These are phyloP conservation scores for Malachius bipustulatus DNA, from an alignment of 2,888 invertebrate species.

Conservation along the genomic window DNA sequence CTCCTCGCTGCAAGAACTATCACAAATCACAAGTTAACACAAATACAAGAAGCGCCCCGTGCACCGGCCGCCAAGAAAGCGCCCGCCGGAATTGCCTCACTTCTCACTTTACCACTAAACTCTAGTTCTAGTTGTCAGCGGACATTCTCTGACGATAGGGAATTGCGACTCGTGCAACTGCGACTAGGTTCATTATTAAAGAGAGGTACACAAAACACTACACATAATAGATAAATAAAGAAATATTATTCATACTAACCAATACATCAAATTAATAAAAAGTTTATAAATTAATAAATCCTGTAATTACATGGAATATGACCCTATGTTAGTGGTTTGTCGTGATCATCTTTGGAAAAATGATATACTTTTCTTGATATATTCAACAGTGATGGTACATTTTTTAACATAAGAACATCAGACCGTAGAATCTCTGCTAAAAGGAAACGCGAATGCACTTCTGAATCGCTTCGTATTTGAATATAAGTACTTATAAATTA, in stretches of 20 bases:
- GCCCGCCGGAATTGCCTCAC: no score
- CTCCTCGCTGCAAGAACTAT: constrained; percentile 19
- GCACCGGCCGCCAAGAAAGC: no score
- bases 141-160: no score
- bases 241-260: constrained; percentile 23
- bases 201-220: constrained; percentile 37
- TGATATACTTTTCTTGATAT: constrained; percentile 25
- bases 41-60: no score
- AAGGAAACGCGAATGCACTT: constrained; percentile 38
- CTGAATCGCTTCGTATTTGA: constrained; percentile 39
- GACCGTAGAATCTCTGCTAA: constrained; percentile 32
- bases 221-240: constrained; percentile 32
- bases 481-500: constrained; percentile 37
- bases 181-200: constrained; percentile 32
- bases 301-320: constrained; percentile 17
- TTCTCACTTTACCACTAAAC: no score
- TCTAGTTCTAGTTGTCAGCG: no score
- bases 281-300: constrained; percentile 22
- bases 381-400: constrained; percentile 31
- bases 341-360: constrained; percentile 27
- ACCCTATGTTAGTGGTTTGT: constrained; percentile 23
- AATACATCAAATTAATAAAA: constrained; percentile 25
- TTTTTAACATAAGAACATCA: constrained; percentile 29
- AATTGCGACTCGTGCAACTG: constrained; percentile 29
- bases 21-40: no score